Base-by-base conservation (phyloP, 2,888 invertebrate genomes). In the Diaprepes abbreviatus region DNA sequence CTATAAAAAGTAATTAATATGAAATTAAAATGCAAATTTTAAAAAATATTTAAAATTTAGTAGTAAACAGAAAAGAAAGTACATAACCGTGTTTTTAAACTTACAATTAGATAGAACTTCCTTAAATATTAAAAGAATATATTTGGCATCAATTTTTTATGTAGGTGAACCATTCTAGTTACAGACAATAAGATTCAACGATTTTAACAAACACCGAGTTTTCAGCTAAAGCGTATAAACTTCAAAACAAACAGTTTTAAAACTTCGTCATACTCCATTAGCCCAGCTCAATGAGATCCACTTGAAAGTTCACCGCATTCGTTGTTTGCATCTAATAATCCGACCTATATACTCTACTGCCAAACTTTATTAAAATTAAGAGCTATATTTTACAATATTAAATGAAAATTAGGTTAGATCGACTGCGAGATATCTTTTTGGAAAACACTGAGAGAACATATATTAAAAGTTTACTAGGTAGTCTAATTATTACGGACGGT, bases 231-330 rank as follows among this genome's bases (percentile, higher is more conserved):
- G 55, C 66, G 48, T 52, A 50, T 69, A 64, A 69, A 64, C 63
- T 58, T 50, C 16, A 48, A 60, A 67, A 62, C 62, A 62, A 68
- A 68, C 63, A 63, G 59, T 45, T 66, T 62, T 63, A 62, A 66
- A 70, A 66, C 70, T 71, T 71, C 67, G 66, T 45, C 50, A 66
- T 67, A 58, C 38, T 45, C 58, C 58, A 71, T 71, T 71, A 67
- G 66, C 45, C 55, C 36, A 55, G 66, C 64, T 62, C 65, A 69
- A 55, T 55, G 43, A 58, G 71, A 66, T 67, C 59, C 63, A 60
- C 65, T 36, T 28, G 35, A 70, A 74, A 76, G 74, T 75, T 73
- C 66, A 55, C 55, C 69, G 70, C 73, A 75, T 74, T 74, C 74
- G 74, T 71, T 75, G 74, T 75, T 72, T 66, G 54, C 60, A 62